Evolutionary conservation across 2,113 vertebrate genomes (phyloP).

Genomic region (Dipodomys ordii): DNA sequence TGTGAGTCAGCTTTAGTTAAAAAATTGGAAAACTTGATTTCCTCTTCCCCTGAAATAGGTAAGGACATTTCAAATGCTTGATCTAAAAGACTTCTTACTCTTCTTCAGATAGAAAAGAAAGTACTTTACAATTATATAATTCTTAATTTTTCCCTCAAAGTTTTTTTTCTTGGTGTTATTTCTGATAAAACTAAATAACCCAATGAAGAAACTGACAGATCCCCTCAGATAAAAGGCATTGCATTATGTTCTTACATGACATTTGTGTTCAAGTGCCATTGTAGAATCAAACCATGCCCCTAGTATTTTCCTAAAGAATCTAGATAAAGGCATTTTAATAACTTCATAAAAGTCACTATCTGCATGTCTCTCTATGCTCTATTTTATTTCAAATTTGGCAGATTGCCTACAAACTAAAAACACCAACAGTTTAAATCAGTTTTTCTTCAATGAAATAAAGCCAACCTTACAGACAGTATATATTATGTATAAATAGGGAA

Average conservation of each 20-base stretch:
- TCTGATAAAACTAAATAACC: slow-evolving; percentile 29
- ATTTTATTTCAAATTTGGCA: slow-evolving; percentile 64
- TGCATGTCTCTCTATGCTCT: slow-evolving; percentile 45
- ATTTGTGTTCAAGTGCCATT: slow-evolving; percentile 20
- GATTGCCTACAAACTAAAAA: slow-evolving; percentile 35
- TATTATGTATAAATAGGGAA: background rate
- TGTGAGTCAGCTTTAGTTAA: slow-evolving; percentile 48
- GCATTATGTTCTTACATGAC: slow-evolving; percentile 51
- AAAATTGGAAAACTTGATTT: slow-evolving; percentile 38
- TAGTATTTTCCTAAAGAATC: slow-evolving; percentile 35
- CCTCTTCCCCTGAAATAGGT: slow-evolving; percentile 48
- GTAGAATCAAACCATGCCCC: background rate
- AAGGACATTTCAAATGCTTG: slow-evolving; percentile 51
- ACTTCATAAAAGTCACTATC: slow-evolving; percentile 42
- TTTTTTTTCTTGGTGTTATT: slow-evolving; percentile 41
- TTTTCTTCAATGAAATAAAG: slow-evolving; percentile 68
- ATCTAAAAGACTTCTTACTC: slow-evolving; percentile 8
- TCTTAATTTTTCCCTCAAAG: background rate
- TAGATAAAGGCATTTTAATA: slow-evolving; percentile 62
- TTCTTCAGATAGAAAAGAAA: slow-evolving; percentile 59
- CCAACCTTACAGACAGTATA: slow-evolving; percentile 56
- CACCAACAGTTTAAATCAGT: background rate
- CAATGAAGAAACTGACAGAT: slow-evolving; percentile 39
- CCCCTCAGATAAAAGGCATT: slow-evolving; percentile 46
- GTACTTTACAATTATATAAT: slow-evolving; percentile 38